phyloP scores from a whole-genome alignment of 1,140 invertebrate species.

The Drosophila orena region DNA sequence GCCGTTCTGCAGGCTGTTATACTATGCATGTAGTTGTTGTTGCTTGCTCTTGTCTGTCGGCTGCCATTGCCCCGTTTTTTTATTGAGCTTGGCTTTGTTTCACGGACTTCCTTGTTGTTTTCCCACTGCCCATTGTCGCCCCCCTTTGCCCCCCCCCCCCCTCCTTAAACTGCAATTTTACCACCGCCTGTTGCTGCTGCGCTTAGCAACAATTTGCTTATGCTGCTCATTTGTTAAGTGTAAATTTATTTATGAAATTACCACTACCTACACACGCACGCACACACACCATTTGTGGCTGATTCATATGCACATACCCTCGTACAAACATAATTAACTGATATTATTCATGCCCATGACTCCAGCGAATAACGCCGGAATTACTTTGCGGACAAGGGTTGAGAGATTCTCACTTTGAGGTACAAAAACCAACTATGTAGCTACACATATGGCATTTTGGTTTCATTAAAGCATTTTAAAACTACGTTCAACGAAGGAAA shows the following conservation, averaged over 20 bases:
- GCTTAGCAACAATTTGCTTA: constrained; percentile 74
- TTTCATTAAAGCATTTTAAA: neutral
- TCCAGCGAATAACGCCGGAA: constrained; percentile 41
- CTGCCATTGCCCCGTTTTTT: constrained; percentile 40
- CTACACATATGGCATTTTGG: neutral
- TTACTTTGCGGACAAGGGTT: constrained; percentile 29
- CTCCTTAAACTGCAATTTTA: constrained; percentile 14
- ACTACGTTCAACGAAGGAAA: neutral
- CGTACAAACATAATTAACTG: constrained; percentile 63
- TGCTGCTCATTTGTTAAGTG: constrained; percentile 73
- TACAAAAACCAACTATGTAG: neutral
- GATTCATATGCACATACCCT: constrained; percentile 15
- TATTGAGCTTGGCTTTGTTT: constrained; percentile 72
- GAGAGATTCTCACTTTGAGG: neutral
- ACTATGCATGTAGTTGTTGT: constrained; percentile 12
- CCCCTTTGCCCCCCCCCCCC: no score
- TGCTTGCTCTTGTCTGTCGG: constrained; percentile 43
- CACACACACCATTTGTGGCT: constrained; percentile 20
- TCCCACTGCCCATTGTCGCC: neutral
- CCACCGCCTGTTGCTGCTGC: constrained; percentile 66
- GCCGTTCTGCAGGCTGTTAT: constrained; percentile 34
- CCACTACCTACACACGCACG: constrained; percentile 34
- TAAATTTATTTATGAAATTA: constrained; percentile 76
- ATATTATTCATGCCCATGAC: constrained; percentile 76
- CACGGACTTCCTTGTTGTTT: constrained; percentile 71